Base-by-base conservation (phyloP, 2,888 invertebrate species). In the Rotaria macrura region DNA sequence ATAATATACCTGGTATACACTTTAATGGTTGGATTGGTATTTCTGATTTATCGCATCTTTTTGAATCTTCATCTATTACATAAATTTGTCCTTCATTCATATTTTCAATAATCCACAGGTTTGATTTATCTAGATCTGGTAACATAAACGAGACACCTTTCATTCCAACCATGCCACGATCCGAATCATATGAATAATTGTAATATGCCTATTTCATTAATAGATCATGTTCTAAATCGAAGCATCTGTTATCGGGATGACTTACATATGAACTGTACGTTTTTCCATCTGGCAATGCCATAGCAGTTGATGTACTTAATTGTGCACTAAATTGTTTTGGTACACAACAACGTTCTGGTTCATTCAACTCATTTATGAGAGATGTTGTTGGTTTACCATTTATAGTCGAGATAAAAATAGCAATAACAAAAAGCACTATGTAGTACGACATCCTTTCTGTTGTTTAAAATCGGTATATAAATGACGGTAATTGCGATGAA, bases 1-100 rank as follows among this genome's bases (percentile, higher is more conserved):
- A n/a, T n/a, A n/a, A n/a, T 47, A 65, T 65, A 65, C 65, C 65
- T 65, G 65, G 65, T 34, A 65, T 65, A 65, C 65, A 65, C 25
- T 65, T 5, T 2, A 65, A 14, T 65, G 65, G 65, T 65, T 65
- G 29, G 25, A 17, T 25, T 34, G 65, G 3, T 14, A 65, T 65
- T 65, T 4, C 4, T 65, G 65, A 65, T 65, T 65, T 65, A 34
- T 65, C 4, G 34, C 65, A 65, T 65, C 2, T 29, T 65, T 65
- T 65, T 34, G 65, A 34, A 65, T 65, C 65, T 65, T 65, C 34
- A 65, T 65, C 65, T 65, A 65, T 65, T 34, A 25, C 25, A 65
- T 65, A 65, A 12, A 25, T 65, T 65, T 65, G 65, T 25, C 65
- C 65, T 34, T 65, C 65, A 25, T 65, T 65, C 34, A 65, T 65